Base-by-base conservation (phyloP, 92 coral and sea anemone genomes). In the Zoanthus gigantus region DNA sequence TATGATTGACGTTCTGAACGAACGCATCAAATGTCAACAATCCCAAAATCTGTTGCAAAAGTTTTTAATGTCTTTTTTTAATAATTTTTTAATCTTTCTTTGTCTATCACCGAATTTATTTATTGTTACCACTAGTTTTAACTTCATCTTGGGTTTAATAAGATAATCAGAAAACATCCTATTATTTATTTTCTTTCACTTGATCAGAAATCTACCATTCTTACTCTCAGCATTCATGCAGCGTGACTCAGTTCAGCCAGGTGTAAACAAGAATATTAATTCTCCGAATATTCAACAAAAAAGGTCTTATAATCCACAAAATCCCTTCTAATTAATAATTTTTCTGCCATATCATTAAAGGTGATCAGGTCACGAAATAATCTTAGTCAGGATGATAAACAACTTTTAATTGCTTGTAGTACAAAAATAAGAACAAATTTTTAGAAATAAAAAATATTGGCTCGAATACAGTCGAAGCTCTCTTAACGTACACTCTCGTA, bases 1-100 rank as follows among this genome's bases (percentile, higher is more conserved):
- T 89, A 95, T 95, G 92, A 93, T 87, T 95, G 93, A 87, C 96
- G 89, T 77, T 78, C 83, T 44, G 85, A 81, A 66, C 18, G 75
- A 81, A 28, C 85, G 75, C 61, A 18, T 66, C 85, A 81, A 81
- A 67, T 81, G 85, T 81, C 74, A 66, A 80, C 74, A 66, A 6
- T 30, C 37, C 72, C 73, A 61, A 16, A 45, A 42, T 56, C 14
- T 10, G 45, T 63, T 65, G 85, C 8, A 0, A 56, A 56, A 56
- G 14, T 13, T 58, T 78, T 78, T 23, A 57, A 78, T 16, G 11
- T 9, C 71, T 16, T 63, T 16, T 15, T 72, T 47, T 1, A 7
- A 5, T 9, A 32, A 13, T 37, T 37, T 37, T 37, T 37, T 37
- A 37, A 37, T 4, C 42, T 37, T 37, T 37, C 42, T 37, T 37